phyloP scores from a whole-genome alignment of 2,888 invertebrate genomes.

The Thumatha senex region DNA sequence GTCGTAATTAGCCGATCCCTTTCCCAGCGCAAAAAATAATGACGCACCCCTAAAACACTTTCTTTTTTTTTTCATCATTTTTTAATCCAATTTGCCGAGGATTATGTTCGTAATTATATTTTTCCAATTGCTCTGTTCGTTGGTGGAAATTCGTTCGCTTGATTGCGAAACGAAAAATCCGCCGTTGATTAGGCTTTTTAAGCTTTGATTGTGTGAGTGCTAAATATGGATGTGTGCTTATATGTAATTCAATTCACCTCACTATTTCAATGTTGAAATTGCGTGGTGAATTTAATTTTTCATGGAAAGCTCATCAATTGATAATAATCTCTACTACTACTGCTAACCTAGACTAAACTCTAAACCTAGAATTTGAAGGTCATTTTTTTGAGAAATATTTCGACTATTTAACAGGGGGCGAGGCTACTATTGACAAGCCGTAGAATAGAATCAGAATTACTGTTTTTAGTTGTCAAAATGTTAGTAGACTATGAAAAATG shows the following conservation, averaged over 20 bases:
- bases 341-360: no score
- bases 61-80: conserved; percentile 74
- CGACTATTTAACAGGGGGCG: no score
- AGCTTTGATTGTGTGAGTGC: conserved; percentile 50
- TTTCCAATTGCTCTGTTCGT: conserved; percentile 76
- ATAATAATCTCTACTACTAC: no score
- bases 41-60: conserved; percentile 82
- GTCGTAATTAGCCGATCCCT: conserved; percentile 80
- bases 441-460: no score
- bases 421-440: no score
- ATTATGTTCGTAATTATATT: conserved; percentile 84
- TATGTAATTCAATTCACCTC: conserved; percentile 23
- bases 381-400: no score
- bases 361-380: no score
- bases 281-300: not conserved
- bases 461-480: no score
- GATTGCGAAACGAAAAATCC: conserved; percentile 75
- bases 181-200: conserved; percentile 76
- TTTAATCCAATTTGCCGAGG: conserved; percentile 84
- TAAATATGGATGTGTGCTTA: conserved; percentile 13
- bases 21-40: conserved; percentile 78
- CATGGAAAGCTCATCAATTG: not conserved
- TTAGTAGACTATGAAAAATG: no score
- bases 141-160: conserved; percentile 70
- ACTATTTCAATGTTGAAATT: conserved; percentile 2